A percentile compares a stretch with the other conserved stretches of the same genome.
Evolutionary conservation across 2,888 invertebrate genomes (phyloP).

Genomic region (Encarsia formosa): DNA sequence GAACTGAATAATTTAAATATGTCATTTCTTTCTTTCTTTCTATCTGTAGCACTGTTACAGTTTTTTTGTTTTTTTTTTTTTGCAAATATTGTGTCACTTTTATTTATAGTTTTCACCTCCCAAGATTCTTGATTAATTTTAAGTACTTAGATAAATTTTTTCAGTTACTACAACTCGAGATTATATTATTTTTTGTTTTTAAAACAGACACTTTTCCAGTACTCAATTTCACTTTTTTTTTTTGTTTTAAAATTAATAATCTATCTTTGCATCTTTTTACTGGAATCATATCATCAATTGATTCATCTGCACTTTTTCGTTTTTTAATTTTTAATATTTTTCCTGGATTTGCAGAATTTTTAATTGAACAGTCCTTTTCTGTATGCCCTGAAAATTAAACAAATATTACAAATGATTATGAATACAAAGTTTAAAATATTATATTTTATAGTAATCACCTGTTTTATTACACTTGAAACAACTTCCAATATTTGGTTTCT

Average conservation of each 20-base stretch:
- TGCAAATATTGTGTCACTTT: neutral
- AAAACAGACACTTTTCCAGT: too few relatives aligned
- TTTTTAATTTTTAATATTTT: constrained; percentile 8
- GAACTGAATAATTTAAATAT: neutral
- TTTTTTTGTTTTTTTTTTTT: constrained; percentile 4
- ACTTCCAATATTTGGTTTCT: constrained; percentile 39
- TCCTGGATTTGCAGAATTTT: constrained; percentile 12
- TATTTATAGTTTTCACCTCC: constrained; percentile 1
- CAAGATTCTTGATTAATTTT: too few relatives aligned
- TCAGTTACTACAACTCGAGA: too few relatives aligned
- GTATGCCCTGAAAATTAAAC: constrained; percentile 34
- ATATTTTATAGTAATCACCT: constrained; percentile 28
- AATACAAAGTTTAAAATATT: neutral
- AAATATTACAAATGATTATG: neutral
- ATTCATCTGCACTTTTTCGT: constrained; percentile 1
- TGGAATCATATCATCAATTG: too few relatives aligned
- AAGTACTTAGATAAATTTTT: too few relatives aligned
- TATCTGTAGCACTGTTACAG: too few relatives aligned
- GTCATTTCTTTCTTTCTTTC: constrained; percentile 1
- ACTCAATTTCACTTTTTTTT: too few relatives aligned
- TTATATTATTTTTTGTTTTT: too few relatives aligned
- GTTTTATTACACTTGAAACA: constrained; percentile 40
- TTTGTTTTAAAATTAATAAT: too few relatives aligned
- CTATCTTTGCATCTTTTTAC: too few relatives aligned
- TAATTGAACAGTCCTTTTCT: constrained; percentile 34